phyloP scores from a whole-genome alignment of 2,888 invertebrate genomes.

The Criorhina ranunculi region DNA sequence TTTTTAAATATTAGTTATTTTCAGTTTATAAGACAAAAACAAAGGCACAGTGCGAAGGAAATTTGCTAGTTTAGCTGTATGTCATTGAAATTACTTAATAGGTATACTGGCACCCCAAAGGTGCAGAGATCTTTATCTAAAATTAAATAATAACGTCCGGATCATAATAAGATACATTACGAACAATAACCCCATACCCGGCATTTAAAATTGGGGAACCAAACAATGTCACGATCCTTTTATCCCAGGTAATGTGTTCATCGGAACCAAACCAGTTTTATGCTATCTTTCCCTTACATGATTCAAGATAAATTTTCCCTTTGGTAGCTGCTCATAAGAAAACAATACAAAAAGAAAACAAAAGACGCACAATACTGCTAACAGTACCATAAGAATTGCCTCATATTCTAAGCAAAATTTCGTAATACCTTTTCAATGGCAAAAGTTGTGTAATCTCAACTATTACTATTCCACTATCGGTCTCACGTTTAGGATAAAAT shows the following conservation, averaged over 20 bases:
- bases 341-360: constrained; percentile 38
- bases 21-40: too few relatives aligned
- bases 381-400: not conserved
- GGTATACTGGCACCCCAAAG: constrained; percentile 30
- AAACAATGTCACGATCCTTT: constrained; percentile 42
- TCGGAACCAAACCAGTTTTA: constrained; percentile 24
- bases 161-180: constrained; percentile 37
- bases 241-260: constrained; percentile 39
- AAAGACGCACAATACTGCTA: constrained; percentile 24
- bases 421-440: constrained; percentile 30
- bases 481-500: constrained; percentile 34
- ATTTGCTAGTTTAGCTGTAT: not conserved
- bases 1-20: too few relatives aligned
- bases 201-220: constrained; percentile 27
- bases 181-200: constrained; percentile 32
- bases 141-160: constrained; percentile 42
- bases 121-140: constrained; percentile 30
- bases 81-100: constrained; percentile 31
- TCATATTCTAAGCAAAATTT: constrained; percentile 1
- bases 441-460: constrained; percentile 32
- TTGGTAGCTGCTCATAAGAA: constrained; percentile 15
- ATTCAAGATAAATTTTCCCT: constrained; percentile 35
- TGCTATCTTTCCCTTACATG: constrained; percentile 13
- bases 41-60: too few relatives aligned
- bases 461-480: constrained; percentile 37